Percentiles rank a stretch among this genome's conserved stretches.
These are phyloP conservation scores for Aeoliscus strigatus DNA, from an alignment of 2,797 vertebrate genomes.

Conservation along the genomic window DNA sequence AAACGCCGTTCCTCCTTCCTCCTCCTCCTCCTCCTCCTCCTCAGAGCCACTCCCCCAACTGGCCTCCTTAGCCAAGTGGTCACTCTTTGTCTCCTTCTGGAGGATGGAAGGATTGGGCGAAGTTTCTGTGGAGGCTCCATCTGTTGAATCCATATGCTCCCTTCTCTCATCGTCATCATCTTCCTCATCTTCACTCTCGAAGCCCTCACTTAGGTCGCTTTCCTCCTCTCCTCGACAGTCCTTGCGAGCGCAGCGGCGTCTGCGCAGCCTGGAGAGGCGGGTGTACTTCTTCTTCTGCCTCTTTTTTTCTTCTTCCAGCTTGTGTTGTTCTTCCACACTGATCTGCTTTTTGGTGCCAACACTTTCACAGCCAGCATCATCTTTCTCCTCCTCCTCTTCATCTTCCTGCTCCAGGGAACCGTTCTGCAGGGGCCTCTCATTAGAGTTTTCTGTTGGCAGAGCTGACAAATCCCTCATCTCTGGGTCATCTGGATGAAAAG, in stretches of 20 bases:
- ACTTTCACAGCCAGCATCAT: constrained; percentile 59
- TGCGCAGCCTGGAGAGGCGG: constrained; percentile 86
- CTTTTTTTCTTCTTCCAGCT: constrained; percentile 64
- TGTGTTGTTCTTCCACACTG: constrained; percentile 31
- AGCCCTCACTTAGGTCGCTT: constrained; percentile 95
- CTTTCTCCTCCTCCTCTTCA: constrained; percentile 60
- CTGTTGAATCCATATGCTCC: constrained; percentile 15
- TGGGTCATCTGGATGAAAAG: constrained; percentile 73
- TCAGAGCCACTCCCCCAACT: constrained; percentile 85
- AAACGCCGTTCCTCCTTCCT: constrained; percentile 89
- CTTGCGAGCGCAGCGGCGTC: constrained; percentile 83
- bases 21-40: constrained; percentile 74
- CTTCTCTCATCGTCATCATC: constrained; percentile 61
- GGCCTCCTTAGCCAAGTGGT: constrained; percentile 71
- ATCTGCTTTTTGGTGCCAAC: constrained; percentile 23
- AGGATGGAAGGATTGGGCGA: constrained; percentile 28
- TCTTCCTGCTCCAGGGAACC: constrained; percentile 78
- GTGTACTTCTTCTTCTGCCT: constrained; percentile 86
- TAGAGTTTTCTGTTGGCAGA: constrained; percentile 11
- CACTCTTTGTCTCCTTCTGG: constrained; percentile 65
- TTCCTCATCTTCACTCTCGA: constrained; percentile 83
- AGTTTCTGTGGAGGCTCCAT: not conserved
- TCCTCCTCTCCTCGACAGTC: constrained; percentile 81
- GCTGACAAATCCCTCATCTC: constrained; percentile 71
- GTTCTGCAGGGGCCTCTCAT: constrained; percentile 67